A percentile compares a stretch with the other conserved stretches of the same genome.
phyloP scores from a whole-genome alignment of 1,140 invertebrate genomes.

The Cheumatopsyche charites region DNA sequence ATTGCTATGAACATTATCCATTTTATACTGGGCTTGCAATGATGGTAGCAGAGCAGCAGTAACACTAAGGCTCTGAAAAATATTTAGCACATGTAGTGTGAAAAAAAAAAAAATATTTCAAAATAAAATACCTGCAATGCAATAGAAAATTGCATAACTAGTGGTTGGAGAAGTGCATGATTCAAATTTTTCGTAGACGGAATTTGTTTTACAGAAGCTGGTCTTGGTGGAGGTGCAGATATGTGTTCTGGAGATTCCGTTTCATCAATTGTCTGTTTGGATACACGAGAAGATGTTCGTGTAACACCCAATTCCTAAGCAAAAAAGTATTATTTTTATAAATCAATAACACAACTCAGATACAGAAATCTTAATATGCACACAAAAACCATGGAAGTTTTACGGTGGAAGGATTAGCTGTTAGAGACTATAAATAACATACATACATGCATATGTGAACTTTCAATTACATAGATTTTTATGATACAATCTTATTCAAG shows the following conservation, averaged over 20 bases:
- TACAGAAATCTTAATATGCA: too few relatives aligned
- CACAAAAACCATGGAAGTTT: too few relatives aligned
- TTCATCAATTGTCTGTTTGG: conserved; percentile 61
- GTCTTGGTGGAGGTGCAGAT: conserved; percentile 53
- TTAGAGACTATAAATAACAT: too few relatives aligned
- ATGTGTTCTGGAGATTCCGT: conserved; percentile 62
- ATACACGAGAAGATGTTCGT: conserved; percentile 75
- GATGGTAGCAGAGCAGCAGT: conserved; percentile 94
- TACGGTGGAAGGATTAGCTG: too few relatives aligned
- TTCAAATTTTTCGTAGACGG: conserved; percentile 47
- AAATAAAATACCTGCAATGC: conserved; percentile 67
- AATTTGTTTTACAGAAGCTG: conserved; percentile 52
- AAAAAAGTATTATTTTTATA: conserved; percentile 12
- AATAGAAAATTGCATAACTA: conserved; percentile 86
- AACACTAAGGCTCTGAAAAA: conserved; percentile 79
- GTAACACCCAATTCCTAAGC: conserved; percentile 76
- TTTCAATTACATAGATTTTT: too few relatives aligned
- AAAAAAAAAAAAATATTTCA: neutral
- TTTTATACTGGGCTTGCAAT: conserved; percentile 94
- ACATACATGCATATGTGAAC: too few relatives aligned
- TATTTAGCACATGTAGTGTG: conserved; percentile 19
- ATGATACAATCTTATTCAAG: too few relatives aligned
- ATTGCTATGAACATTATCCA: conserved; percentile 90
- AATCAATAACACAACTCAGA: too few relatives aligned
- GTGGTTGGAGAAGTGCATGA: conserved; percentile 70